Evolutionary conservation across 2,113 vertebrate genomes (phyloP).

Genomic region (Zapornia atra): DNA sequence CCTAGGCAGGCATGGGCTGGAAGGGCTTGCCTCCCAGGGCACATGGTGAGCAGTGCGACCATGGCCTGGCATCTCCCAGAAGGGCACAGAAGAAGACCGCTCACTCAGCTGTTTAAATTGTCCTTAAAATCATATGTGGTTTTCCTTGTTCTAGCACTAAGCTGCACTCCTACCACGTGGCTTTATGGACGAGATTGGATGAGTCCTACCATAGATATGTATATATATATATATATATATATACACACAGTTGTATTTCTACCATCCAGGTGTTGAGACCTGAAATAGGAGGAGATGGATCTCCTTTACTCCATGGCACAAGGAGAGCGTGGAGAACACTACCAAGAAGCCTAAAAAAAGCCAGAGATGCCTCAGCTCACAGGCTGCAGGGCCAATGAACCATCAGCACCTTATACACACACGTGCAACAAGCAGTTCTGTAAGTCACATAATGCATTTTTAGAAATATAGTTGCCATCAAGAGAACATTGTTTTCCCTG

Average conservation of each 20-base stretch:
- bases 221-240: no score
- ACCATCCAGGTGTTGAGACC: neutral
- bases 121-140: neutral
- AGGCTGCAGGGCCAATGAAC: rapidly evolving
- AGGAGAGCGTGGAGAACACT: neutral
- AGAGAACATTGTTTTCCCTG: neutral
- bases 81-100: neutral
- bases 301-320: neutral
- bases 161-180: rapidly evolving
- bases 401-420: rapidly evolving
- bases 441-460: neutral
- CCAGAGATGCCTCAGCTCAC: neutral
- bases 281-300: neutral
- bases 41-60: no score
- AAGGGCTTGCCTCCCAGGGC: neutral
- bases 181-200: neutral
- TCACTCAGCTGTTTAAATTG: neutral
- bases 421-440: neutral
- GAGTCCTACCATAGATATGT: neutral
- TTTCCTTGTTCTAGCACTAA: neutral
- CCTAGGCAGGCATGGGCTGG: neutral
- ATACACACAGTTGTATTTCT: rapidly evolving
- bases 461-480: neutral
- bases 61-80: neutral
- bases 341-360: neutral